Percentiles rank a stretch among this genome's conserved stretches.
Conservation (phyloP, 2,888 invertebrate species). For the Trichogramma dendrolimi region DNA sequence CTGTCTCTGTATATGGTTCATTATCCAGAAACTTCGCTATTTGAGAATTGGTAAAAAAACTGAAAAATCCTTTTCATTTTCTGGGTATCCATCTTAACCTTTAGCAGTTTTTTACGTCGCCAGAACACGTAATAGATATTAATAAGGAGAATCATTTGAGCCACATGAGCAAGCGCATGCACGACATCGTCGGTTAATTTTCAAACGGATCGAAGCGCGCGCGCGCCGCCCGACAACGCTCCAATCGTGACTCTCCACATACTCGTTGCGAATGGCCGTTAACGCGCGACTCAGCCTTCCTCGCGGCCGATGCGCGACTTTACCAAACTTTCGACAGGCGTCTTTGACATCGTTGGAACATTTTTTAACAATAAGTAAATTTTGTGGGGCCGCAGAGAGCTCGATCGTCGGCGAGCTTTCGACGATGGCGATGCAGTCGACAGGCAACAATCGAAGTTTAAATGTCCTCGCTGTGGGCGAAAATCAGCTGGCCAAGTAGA, state of each 20-base stretch:
- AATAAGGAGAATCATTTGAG: not conserved
- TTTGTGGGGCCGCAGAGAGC: no score
- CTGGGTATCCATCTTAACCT: no score
- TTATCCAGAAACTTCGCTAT: not conserved
- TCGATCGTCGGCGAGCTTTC: no score
- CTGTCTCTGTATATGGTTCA: not conserved
- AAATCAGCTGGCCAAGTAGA: no score
- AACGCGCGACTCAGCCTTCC: not conserved
- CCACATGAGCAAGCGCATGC: not conserved
- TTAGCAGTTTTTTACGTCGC: no score
- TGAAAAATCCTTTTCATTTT: no score
- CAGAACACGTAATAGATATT: no score
- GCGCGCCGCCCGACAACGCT: conserved; percentile 17
- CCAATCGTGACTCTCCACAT: conserved; percentile 57
- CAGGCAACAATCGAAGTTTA: no score
- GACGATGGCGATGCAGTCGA: no score
- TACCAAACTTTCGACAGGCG: not conserved
- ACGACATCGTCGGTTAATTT: not conserved
- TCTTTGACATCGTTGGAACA: not conserved
- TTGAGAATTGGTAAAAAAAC: no score
- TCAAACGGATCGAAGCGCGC: conserved; percentile 19
- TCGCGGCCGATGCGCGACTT: conserved; percentile 11
- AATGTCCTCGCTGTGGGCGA: no score
- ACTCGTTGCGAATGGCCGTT: conserved; percentile 36
- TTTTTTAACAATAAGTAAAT: not conserved